Evolutionary conservation across 2,888 invertebrate species (phyloP), one percentile per base, ranked within the genome.

Genomic region (Meliscaeva auricollis): DNA sequence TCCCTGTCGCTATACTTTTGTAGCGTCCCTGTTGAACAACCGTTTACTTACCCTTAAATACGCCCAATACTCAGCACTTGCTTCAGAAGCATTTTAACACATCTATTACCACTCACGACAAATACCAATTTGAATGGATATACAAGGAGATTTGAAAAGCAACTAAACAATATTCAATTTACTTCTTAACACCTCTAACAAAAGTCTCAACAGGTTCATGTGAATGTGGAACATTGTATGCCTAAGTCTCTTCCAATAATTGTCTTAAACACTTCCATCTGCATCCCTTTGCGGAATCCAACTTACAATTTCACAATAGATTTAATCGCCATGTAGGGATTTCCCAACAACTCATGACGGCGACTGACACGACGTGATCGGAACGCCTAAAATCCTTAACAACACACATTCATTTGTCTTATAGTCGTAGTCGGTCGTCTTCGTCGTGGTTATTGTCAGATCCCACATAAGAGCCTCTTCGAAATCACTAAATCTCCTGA

Each of bases 341-440:
- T 83, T 69, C 38, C 73, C 60, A 69, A 68, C 58, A 58, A 58
- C 38, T 17, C 38, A 13, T 13, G 35, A 22, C 48, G 15, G 1
- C n/a, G n/a, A n/a, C n/a, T n/a, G n/a, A n/a, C n/a, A 15, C 20
- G 62, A 83, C 82, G 82, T 82, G 82, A 77, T 68, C 72, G 38
- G 72, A 72, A 60, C 72, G 46, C 66, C 60, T 73, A 82, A 82
- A 73, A 52, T 17, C 32, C 54, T 54, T 30, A 60, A 77, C 46
- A 35, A 20, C 15, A 13, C 58, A 64, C 20, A 62, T 68, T 44
- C 58, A 22, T 22, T 35, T 9, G 38, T 11, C 38, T 9, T 9
- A 38, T 13, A 3, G 13, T 38, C 38, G 13, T 38, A 9, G 7
- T 9, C 38, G 38, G 38, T 38, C 38, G 13, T 54, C 38, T 1